These are phyloP conservation scores for Cavia porcellus DNA, from an alignment of 2,113 vertebrate species.

Conservation along the genomic window DNA sequence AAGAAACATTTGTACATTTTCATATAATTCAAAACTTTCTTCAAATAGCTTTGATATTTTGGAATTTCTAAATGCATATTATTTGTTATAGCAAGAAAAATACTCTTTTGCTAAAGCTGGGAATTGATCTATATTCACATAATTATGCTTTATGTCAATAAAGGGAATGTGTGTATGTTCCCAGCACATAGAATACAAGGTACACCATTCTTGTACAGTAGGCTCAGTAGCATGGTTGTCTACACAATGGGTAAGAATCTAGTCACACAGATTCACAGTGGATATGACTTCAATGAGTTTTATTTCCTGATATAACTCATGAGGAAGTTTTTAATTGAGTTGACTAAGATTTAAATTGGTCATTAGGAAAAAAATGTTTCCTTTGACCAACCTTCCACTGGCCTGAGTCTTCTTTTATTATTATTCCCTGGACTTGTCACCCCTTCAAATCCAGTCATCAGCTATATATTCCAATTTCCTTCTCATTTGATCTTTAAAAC, in stretches of 20 bases:
- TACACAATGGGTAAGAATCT: not conserved
- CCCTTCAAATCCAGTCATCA: not conserved
- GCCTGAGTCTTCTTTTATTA: not conserved
- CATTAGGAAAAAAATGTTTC: not conserved
- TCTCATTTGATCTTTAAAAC: not conserved
- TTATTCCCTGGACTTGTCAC: not conserved
- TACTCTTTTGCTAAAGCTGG: not conserved
- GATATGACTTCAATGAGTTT: not conserved
- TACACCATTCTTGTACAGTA: not conserved
- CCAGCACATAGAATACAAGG: not conserved
- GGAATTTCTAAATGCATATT: not conserved
- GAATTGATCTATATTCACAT: not conserved
- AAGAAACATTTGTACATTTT: constrained; percentile 11
- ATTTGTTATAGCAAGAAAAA: constrained; percentile 10
- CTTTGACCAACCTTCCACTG: not conserved
- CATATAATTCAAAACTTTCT: not conserved
- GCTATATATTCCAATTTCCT: not conserved
- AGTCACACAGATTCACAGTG: not conserved
- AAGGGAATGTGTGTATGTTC: not conserved
- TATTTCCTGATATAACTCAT: not conserved
- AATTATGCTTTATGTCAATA: not conserved
- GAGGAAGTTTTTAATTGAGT: not conserved
- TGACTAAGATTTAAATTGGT: not conserved
- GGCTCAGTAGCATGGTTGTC: not conserved
- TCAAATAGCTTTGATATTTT: constrained; percentile 3